A percentile compares a stretch with the other conserved stretches of the same genome.
These are phyloP conservation scores for Halyomorpha halys DNA, from an alignment of 1,140 invertebrate genomes.

Conservation along the genomic window DNA sequence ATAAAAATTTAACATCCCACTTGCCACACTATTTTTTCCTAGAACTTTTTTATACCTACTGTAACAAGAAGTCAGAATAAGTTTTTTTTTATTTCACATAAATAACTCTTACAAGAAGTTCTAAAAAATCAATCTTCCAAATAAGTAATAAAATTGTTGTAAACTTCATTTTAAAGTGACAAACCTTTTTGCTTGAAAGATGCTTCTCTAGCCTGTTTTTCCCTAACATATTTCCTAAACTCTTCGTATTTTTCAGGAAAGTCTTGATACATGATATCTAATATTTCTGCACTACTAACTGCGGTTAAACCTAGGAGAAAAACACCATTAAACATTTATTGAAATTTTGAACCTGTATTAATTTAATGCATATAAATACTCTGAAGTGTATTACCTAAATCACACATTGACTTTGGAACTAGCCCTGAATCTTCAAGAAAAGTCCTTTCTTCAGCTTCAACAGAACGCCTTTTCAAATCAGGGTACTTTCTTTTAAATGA, in stretches of 20 bases:
- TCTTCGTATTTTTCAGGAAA: constrained; percentile 93
- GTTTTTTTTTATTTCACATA: no score
- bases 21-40: no score
- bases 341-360: no score
- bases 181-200: constrained; percentile 55
- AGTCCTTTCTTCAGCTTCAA: constrained; percentile 82
- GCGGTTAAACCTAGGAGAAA: constrained; percentile 66
- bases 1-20: no score
- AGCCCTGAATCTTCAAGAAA: constrained; percentile 73
- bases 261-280: constrained; percentile 89
- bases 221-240: constrained; percentile 70
- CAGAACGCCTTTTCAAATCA: constrained; percentile 67
- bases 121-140: no score
- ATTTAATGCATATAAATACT: not conserved
- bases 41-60: no score
- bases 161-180: not conserved
- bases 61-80: no score
- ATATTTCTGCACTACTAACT: constrained; percentile 77
- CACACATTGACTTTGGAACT: constrained; percentile 84
- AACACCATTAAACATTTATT: not conserved
- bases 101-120: no score
- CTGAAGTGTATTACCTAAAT: constrained; percentile 52
- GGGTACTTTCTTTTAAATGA: constrained; percentile 94
- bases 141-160: no score
- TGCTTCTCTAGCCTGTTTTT: constrained; percentile 63